Evolutionary conservation across 2,797 vertebrate species (phyloP).

Genomic region (Chromis chromis): DNA sequence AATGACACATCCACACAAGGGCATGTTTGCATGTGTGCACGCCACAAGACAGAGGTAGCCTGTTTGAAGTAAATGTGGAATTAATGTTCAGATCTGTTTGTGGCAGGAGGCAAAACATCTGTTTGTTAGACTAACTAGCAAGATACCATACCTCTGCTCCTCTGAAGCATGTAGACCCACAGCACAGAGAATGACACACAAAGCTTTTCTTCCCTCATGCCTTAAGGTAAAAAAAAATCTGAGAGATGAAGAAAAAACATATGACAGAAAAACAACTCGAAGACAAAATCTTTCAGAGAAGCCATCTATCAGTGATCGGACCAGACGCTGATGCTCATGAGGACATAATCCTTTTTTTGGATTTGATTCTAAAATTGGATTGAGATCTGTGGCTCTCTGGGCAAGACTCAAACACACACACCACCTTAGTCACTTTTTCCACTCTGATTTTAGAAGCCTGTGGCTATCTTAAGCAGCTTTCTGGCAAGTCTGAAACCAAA

Average conservation of each 20-base stretch:
- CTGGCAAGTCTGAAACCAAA: conserved; percentile 48
- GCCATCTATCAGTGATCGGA: conserved; percentile 17
- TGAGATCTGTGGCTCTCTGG: conserved; percentile 31
- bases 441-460: conserved; percentile 34
- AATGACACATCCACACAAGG: conserved; percentile 3
- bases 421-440: conserved; percentile 64
- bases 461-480: conserved; percentile 44
- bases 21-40: background rate
- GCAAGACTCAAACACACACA: conserved; percentile 20
- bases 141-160: background rate
- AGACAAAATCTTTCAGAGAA: background rate
- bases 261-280: background rate
- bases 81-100: conserved; percentile 39
- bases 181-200: background rate
- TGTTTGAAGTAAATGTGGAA: conserved; percentile 35
- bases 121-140: conserved; percentile 18
- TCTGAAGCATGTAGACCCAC: conserved; percentile 26
- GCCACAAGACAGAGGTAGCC: conserved; percentile 15
- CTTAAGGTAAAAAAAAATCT: background rate
- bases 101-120: conserved; percentile 34
- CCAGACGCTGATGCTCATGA: conserved; percentile 15
- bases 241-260: conserved; percentile 9
- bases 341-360: conserved; percentile 33
- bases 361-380: conserved; percentile 44
- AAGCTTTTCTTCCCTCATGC: background rate